Conservation (phyloP, 2,888 invertebrate genomes). For the Thera obeliscata region DNA sequence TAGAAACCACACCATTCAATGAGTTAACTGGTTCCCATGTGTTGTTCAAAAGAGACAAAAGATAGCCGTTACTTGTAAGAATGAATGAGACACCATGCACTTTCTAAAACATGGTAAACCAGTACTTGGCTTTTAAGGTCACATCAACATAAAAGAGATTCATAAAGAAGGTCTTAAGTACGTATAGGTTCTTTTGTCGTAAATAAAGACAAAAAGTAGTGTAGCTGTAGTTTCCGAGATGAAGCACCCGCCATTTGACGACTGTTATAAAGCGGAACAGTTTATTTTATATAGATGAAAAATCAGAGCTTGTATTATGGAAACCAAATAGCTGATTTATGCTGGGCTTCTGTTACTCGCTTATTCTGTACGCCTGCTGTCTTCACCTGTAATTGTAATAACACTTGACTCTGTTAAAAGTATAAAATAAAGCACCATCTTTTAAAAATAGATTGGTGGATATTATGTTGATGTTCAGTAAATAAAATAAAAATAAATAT, state of each 20-base stretch:
- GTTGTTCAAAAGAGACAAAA: slow-evolving; percentile 50
- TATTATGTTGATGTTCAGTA: too few species aligned
- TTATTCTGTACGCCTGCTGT: too few species aligned
- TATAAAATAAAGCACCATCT: too few species aligned
- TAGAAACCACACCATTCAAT: slow-evolving; percentile 47
- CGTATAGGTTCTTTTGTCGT: background rate
- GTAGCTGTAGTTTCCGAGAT: background rate
- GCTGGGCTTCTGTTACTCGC: too few species aligned
- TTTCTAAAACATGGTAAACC: slow-evolving; percentile 73
- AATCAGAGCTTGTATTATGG: too few species aligned
- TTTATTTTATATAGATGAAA: too few species aligned
- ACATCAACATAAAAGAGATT: slow-evolving; percentile 59
- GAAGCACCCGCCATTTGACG: background rate
- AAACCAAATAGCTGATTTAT: too few species aligned
- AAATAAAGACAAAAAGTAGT: background rate
- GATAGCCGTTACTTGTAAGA: slow-evolving; percentile 31
- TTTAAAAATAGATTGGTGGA: too few species aligned
- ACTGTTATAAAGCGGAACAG: background rate
- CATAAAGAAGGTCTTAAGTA: slow-evolving; percentile 11
- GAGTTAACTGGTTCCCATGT: slow-evolving; percentile 49
- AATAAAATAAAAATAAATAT: too few species aligned
- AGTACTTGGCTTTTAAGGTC: slow-evolving; percentile 73
- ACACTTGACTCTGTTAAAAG: too few species aligned
- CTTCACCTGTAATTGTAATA: too few species aligned
- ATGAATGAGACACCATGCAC: slow-evolving; percentile 58